Base-by-base conservation (phyloP, 2,888 invertebrate species). In the Neria commutata region DNA sequence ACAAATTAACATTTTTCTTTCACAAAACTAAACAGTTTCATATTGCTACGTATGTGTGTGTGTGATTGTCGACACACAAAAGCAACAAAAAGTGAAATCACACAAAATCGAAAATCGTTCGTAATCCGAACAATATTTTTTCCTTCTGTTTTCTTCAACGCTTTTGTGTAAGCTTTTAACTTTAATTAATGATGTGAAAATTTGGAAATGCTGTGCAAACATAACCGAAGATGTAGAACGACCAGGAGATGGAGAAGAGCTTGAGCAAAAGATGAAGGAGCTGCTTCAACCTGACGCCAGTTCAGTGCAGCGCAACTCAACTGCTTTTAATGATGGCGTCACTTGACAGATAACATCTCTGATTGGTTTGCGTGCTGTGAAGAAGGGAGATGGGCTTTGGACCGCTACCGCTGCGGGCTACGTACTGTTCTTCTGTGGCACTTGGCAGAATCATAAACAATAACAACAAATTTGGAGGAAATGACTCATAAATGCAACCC, bases 151-250 rank as follows among this genome's bases (percentile, higher is more conserved):
- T 47, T 24, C 11, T 24, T 26, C 26, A 16, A 19, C 33, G n/a
- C n/a, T n/a, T n/a, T n/a, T n/a, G n/a, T n/a, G n/a, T n/a, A n/a
- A n/a, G n/a, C n/a, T n/a, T n/a, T 54, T 45, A 42, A 5, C 45
- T 70, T 69, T 71, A 74, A 73, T 75, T 75, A 73, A 73, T 73
- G 73, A 73, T 73, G 76, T 73, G 76, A 75, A 70, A 74, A 75
- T 70, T 72, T 53, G 50, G 37, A 46, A 46, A 46, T 65, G 60
- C 65, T 59, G 71, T 56, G 64, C 68, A 69, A 73, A 66, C 71
- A 19, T 11, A 53, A 56, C 45, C 17, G 37, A 19, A 14, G n/a
- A 23, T 37, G 29, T 26, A 49, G 53, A 8, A 25, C 23, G 16
- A 56, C 58, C 52, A 51, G 21, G 3, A 25, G 26, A 25, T 53